Conservation (phyloP, 1,140 invertebrate species). For the Argopecten irradians region DNA sequence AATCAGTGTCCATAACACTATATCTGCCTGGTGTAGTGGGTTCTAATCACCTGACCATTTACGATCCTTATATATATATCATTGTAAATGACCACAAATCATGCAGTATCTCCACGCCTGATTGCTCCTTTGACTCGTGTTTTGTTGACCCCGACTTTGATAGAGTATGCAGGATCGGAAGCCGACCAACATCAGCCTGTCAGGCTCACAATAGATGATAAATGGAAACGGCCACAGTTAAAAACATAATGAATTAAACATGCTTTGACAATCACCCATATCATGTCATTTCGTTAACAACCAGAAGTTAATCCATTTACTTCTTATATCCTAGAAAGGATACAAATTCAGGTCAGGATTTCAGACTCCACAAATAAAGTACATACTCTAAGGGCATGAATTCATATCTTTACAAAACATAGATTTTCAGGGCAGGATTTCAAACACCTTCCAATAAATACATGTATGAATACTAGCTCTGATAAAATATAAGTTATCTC, state of each 20-base stretch:
- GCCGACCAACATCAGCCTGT: background rate
- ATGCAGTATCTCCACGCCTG: slow-evolving; percentile 7
- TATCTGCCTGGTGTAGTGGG: background rate
- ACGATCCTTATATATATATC: background rate
- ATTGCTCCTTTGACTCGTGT: background rate
- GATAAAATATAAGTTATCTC: background rate
- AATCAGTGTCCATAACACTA: slow-evolving; percentile 3
- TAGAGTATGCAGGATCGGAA: background rate
- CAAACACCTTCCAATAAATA: background rate
- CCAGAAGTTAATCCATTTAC: background rate
- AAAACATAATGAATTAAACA: slow-evolving; percentile 12
- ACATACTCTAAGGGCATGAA: background rate
- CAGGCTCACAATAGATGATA: background rate
- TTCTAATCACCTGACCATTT: background rate
- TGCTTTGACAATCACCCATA: background rate
- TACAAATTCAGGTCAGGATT: background rate
- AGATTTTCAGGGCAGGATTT: background rate
- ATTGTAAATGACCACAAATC: background rate
- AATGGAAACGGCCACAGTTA: background rate
- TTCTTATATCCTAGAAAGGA: background rate
- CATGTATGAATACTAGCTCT: background rate
- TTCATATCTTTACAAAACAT: background rate
- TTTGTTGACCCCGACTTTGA: background rate
- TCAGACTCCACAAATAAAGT: background rate
- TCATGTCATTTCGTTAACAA: slow-evolving; percentile 1